These are phyloP conservation scores for Leptinotarsa defecta DNA, from an alignment of 1,140 invertebrate species.

Conservation along the genomic window DNA sequence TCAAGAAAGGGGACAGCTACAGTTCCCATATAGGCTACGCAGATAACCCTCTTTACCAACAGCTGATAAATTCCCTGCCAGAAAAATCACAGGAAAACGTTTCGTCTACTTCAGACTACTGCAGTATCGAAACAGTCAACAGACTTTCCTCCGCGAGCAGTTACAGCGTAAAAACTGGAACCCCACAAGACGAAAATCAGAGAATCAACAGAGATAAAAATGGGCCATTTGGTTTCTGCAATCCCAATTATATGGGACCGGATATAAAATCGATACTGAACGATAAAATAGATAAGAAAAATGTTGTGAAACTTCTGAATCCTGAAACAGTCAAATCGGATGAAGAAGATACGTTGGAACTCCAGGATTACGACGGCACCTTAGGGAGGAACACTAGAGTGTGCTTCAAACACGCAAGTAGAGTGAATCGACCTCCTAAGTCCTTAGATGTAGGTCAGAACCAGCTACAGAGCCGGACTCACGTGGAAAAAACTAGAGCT, in stretches of 20 bases:
- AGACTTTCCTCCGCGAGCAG: slow-evolving; percentile 61
- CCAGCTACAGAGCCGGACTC: slow-evolving; percentile 14
- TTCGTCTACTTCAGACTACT: slow-evolving; percentile 77
- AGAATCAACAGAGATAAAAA: slow-evolving; percentile 48
- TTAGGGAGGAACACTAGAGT: slow-evolving; percentile 50
- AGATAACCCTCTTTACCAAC: slow-evolving; percentile 63
- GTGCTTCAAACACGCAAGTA: slow-evolving; percentile 42
- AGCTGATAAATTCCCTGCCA: slow-evolving; percentile 66
- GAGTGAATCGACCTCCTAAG: slow-evolving; percentile 52
- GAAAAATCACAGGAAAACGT: slow-evolving; percentile 66
- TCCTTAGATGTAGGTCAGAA: slow-evolving; percentile 53
- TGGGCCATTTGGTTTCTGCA: slow-evolving; percentile 69
- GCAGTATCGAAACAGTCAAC: slow-evolving; percentile 72
- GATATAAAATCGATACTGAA: slow-evolving; percentile 60
- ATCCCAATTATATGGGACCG: slow-evolving; percentile 74
- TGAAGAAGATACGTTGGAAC: slow-evolving; percentile 40
- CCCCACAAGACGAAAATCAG: slow-evolving; percentile 53
- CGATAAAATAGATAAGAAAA: slow-evolving; percentile 50
- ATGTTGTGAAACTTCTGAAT: slow-evolving; percentile 34
- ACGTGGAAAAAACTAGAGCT: slow-evolving; percentile 47
- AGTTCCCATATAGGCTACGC: slow-evolving; percentile 65
- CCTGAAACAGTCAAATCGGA: background rate
- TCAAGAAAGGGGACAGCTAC: slow-evolving; percentile 61
- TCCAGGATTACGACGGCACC: slow-evolving; percentile 48
- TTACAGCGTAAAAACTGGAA: slow-evolving; percentile 54